A percentile compares a stretch with the other conserved stretches of the same genome.
Evolutionary conservation across 92 coral and sea anemone genomes (phyloP).

Genomic region (Ricordea florida): DNA sequence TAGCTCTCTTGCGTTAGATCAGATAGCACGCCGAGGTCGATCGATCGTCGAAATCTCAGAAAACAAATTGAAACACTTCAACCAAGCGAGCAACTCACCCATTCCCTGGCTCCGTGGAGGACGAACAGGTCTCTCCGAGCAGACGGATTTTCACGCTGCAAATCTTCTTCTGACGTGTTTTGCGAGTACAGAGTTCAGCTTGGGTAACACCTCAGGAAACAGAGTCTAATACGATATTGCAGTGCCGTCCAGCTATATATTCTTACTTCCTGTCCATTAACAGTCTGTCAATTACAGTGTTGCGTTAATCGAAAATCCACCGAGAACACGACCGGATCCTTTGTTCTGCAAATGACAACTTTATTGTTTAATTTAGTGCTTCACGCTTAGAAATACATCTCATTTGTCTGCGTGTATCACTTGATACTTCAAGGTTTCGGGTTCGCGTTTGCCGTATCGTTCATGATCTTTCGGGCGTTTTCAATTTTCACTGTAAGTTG

Average conservation of each 20-base stretch:
- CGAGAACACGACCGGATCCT: constrained; percentile 27
- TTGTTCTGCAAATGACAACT: constrained; percentile 40
- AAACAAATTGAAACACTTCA: neutral
- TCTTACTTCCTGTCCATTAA: constrained; percentile 50
- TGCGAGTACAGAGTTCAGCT: neutral
- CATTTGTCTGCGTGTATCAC: constrained; percentile 17
- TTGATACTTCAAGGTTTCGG: constrained; percentile 40
- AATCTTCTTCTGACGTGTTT: too few species aligned
- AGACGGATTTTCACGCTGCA: too few species aligned
- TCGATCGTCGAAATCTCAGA: neutral
- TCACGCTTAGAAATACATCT: constrained; percentile 6
- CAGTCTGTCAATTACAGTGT: constrained; percentile 33
- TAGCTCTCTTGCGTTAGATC: constrained; percentile 15
- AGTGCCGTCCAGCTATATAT: constrained; percentile 31
- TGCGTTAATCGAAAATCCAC: constrained; percentile 50
- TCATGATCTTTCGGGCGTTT: constrained; percentile 21
- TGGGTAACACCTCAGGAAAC: constrained; percentile 3
- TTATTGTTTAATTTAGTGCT: constrained; percentile 33
- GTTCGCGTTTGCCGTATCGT: constrained; percentile 8
- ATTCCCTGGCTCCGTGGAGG: neutral
- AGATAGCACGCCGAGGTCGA: constrained; percentile 42
- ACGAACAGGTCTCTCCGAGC: too few species aligned
- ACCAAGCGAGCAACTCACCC: constrained; percentile 20
- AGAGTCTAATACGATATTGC: constrained; percentile 24
- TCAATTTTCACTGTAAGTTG: neutral